A percentile compares a stretch with the other conserved stretches of the same genome.
These are phyloP conservation scores for Oeneis ivallda DNA, from an alignment of 2,888 invertebrate genomes.

Conservation along the genomic window DNA sequence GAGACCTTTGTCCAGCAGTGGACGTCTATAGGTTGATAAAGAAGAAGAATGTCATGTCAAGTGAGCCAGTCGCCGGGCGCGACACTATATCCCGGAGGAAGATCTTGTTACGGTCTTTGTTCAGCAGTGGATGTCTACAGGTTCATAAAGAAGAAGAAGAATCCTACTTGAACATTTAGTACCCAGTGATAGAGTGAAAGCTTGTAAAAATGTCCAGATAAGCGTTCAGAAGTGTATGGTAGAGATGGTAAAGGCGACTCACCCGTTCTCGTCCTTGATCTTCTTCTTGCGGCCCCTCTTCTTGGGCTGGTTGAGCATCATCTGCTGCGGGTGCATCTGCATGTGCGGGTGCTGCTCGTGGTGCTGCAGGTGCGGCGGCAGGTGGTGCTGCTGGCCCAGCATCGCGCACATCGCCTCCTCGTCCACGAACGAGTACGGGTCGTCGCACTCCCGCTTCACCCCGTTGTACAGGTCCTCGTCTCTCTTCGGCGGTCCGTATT, in stretches of 20 bases:
- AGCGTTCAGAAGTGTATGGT: neutral
- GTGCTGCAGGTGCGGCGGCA: conserved; percentile 60
- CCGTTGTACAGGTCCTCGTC: conserved; percentile 69
- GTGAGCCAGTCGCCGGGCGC: too few relatives aligned
- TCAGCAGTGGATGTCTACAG: too few relatives aligned
- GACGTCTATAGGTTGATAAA: too few relatives aligned
- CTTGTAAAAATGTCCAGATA: too few relatives aligned
- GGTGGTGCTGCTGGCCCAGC: conserved; percentile 65
- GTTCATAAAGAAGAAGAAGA: too few relatives aligned
- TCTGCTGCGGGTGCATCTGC: conserved; percentile 68
- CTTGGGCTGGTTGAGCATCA: conserved; percentile 85
- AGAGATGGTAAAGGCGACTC: conserved; percentile 45
- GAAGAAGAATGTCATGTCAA: too few relatives aligned
- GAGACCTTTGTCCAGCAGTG: too few relatives aligned
- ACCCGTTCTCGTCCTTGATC: conserved; percentile 84
- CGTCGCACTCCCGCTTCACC: conserved; percentile 85
- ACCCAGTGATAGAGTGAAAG: too few relatives aligned
- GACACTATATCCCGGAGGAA: too few relatives aligned
- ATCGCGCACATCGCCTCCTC: conserved; percentile 86
- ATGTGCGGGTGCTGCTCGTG: conserved; percentile 51
- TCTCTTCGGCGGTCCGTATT: conserved; percentile 53
- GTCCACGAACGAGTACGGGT: conserved; percentile 93
- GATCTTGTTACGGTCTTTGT: too few relatives aligned
- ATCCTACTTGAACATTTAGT: too few relatives aligned
- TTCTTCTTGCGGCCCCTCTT: conserved; percentile 95